phyloP scores from a whole-genome alignment of 2,113 vertebrate genomes.

The Nyctereutes procyonoides region DNA sequence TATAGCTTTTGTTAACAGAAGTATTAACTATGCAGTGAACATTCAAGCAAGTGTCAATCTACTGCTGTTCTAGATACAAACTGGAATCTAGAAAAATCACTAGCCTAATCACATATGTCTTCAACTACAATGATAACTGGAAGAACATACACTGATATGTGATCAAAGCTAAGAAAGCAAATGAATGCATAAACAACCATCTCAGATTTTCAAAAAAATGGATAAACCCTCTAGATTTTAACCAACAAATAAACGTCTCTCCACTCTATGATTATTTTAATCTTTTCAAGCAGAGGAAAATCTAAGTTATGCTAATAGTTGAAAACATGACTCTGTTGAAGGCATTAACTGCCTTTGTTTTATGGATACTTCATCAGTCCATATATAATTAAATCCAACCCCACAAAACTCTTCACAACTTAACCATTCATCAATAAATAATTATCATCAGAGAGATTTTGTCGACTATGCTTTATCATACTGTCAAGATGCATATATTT shows the following conservation, averaged over 20 bases:
- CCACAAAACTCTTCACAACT: slow-evolving; percentile 13
- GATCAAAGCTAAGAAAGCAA: slow-evolving; percentile 45
- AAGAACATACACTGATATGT: background rate
- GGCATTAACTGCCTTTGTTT: slow-evolving; percentile 52
- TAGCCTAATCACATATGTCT: slow-evolving; percentile 1
- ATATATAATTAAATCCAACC: slow-evolving; percentile 38
- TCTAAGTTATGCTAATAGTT: slow-evolving; percentile 42
- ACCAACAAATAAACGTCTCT: slow-evolving; percentile 34
- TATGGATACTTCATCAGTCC: slow-evolving; percentile 1
- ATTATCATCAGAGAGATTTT: slow-evolving; percentile 4
- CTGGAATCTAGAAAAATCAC: slow-evolving; percentile 43
- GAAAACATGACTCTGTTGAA: slow-evolving; percentile 48
- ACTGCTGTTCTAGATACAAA: slow-evolving; percentile 50
- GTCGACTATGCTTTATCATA: background rate
- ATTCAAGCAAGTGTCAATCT: slow-evolving; percentile 36
- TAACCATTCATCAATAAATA: slow-evolving; percentile 25
- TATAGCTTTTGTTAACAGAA: background rate
- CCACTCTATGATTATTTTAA: slow-evolving; percentile 43
- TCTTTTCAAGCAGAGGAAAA: slow-evolving; percentile 42
- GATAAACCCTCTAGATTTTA: slow-evolving; percentile 50
- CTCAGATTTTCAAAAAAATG: background rate
- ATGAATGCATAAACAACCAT: slow-evolving; percentile 19
- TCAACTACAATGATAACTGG: slow-evolving; percentile 30
- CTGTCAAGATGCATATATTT: background rate
- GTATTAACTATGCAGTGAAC: background rate